Evolutionary conservation across 2,797 vertebrate genomes (phyloP).

Genomic region (Eulemur coronatus): DNA sequence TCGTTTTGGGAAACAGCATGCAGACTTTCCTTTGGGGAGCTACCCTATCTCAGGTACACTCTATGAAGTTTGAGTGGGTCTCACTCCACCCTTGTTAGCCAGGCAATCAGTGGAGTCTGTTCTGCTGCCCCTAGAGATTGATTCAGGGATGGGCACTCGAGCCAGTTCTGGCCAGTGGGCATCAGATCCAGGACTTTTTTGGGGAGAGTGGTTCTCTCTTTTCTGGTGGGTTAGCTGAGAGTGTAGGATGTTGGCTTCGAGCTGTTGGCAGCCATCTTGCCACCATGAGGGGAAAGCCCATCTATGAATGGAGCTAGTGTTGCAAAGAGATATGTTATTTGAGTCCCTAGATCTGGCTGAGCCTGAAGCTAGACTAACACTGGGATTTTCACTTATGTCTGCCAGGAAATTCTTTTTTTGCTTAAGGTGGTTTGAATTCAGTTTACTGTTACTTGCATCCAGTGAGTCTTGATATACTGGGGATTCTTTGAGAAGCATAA

Average conservation of each 20-base stretch:
- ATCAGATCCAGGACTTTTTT: neutral
- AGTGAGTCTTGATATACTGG: neutral
- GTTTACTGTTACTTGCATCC: neutral
- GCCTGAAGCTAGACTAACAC: neutral
- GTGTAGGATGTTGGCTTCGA: neutral
- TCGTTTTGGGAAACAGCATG: neutral
- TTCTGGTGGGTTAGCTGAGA: constrained; percentile 1
- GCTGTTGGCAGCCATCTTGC: neutral
- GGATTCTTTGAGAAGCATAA: neutral
- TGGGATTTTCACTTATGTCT: neutral
- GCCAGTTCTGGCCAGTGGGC: neutral
- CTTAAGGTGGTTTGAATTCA: neutral
- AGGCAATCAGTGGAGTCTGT: neutral
- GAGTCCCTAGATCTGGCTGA: neutral
- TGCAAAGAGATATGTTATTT: neutral
- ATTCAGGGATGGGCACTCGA: neutral
- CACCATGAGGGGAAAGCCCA: neutral
- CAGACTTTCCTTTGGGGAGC: neutral
- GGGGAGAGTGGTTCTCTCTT: neutral
- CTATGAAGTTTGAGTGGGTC: neutral
- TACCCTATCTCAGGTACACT: neutral
- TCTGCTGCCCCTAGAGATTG: neutral
- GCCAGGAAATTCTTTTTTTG: neutral
- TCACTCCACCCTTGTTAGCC: neutral
- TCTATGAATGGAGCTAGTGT: neutral